A percentile compares a stretch with the other conserved stretches of the same genome.
These are phyloP conservation scores for Acropternis orthonyx DNA, from an alignment of 2,797 vertebrate species.

Conservation along the genomic window DNA sequence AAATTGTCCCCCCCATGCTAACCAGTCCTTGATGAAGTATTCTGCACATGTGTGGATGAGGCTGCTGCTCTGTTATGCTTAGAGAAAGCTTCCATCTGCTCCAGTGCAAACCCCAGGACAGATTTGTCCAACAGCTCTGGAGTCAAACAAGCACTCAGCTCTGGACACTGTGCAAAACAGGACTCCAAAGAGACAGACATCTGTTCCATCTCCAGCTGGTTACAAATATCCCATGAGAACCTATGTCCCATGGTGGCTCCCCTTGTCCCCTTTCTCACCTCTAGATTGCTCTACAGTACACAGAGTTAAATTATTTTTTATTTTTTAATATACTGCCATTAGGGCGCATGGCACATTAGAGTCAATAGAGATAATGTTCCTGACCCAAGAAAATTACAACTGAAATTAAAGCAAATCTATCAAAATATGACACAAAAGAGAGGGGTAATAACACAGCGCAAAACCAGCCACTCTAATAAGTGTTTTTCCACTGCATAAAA, in stretches of 20 bases:
- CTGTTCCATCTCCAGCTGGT: not conserved
- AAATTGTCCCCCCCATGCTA: not conserved
- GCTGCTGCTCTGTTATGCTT: not conserved
- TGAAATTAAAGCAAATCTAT: constrained; percentile 52
- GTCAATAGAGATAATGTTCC: not conserved
- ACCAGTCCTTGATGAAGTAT: not conserved
- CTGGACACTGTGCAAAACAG: not conserved
- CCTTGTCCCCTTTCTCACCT: not conserved
- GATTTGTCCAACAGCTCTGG: not conserved
- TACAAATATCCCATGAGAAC: not conserved
- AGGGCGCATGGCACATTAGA: not conserved
- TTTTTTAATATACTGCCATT: constrained; percentile 40
- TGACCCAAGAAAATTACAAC: constrained; percentile 44
- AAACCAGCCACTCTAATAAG: constrained; percentile 24
- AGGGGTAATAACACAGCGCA: constrained; percentile 40
- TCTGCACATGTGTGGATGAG: not conserved
- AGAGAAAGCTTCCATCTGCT: constrained; percentile 24
- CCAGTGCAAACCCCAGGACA: not conserved
- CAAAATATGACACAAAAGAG: constrained; percentile 51
- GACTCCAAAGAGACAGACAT: not conserved
- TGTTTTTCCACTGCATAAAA: constrained; percentile 55
- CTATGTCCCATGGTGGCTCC: not conserved
- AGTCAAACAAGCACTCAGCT: not conserved
- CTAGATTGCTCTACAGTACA: not conserved
- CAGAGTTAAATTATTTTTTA: not conserved